Evolutionary conservation across 2,113 vertebrate species (phyloP).

Genomic region (Syngnathoides biaculeatus): DNA sequence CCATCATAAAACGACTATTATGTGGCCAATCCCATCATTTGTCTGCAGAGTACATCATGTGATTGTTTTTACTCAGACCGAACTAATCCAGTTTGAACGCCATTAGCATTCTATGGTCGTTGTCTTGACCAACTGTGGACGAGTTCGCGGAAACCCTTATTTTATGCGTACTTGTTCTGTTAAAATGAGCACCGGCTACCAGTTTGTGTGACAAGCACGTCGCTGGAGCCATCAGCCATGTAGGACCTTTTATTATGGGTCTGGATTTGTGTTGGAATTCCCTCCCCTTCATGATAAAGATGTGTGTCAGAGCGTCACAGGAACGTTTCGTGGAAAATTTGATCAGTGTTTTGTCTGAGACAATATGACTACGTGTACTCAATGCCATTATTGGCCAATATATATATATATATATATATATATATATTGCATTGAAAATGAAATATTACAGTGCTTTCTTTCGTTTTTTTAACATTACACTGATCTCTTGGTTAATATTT

Average conservation of each 20-base stretch:
- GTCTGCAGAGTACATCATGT: background rate
- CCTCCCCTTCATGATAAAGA: background rate
- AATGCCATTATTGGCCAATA: background rate
- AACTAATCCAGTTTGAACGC: background rate
- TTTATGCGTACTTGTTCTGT: background rate
- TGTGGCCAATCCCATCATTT: background rate
- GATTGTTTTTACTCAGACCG: background rate
- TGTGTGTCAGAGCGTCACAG: background rate
- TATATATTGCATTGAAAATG: background rate
- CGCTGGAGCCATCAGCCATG: background rate
- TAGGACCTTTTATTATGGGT: background rate
- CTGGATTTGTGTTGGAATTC: background rate
- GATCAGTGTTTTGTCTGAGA: background rate
- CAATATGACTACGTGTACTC: background rate
- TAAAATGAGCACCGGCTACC: background rate
- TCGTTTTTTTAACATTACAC: background rate
- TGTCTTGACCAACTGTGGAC: background rate
- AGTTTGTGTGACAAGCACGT: background rate
- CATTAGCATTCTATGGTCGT: background rate
- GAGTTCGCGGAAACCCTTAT: background rate
- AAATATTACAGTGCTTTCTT: background rate
- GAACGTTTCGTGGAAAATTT: background rate
- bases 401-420: too few relatives aligned
- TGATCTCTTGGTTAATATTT: background rate
- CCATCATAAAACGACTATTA: constrained; percentile 51